Evolutionary conservation across 2,888 invertebrate genomes (phyloP), one percentile per base, ranked within the genome.

Genomic region (Macropis europaea): DNA sequence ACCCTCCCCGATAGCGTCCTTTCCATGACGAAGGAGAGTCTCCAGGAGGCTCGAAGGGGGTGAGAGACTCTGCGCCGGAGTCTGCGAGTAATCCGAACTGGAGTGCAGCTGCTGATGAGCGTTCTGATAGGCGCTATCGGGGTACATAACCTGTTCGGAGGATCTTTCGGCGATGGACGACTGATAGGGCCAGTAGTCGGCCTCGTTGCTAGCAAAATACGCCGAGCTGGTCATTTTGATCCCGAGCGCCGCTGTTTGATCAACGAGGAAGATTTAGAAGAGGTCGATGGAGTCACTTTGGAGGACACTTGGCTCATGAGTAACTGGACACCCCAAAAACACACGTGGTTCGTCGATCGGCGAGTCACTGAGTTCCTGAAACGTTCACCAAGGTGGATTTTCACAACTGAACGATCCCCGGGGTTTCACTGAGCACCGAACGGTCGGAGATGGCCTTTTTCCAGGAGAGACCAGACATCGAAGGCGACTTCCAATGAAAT

Each of bases 21-120:
- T 88, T 0, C 88, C 88, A 6, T 85, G 86, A 0, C 84, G 77
- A 11, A 88, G 52, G 0, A 84, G 66, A 0, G 82, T 77, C 69
- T 87, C 86, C 5, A 88, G 61, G 3, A 88, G 73, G 43, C 85
- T 86, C 1, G 81, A 54, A 2, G 79, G 56, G 15, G 77, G 45
- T 13, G 63, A 42, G 1, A 15, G 4, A 6, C 24, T 5, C 6
- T 28, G 45, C 0, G 0, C 4, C 0, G 42, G 15, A 5, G 42
- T 34, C 15, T 36, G 38, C 1, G 6, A 19, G 48, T 62, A 63
- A 17, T 45, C 22, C 19, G 53, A 7, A 2, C 28, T 43, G 0
- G 47, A 5, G 9, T 62, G 69, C 4, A 34, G 19, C 2, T 64
- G 72, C 3, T 77, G 81, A 24, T 75, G 63, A 7, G 45, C n/a